These are phyloP conservation scores for Drosophila obscura DNA, from an alignment of 1,140 invertebrate species.

Conservation along the genomic window DNA sequence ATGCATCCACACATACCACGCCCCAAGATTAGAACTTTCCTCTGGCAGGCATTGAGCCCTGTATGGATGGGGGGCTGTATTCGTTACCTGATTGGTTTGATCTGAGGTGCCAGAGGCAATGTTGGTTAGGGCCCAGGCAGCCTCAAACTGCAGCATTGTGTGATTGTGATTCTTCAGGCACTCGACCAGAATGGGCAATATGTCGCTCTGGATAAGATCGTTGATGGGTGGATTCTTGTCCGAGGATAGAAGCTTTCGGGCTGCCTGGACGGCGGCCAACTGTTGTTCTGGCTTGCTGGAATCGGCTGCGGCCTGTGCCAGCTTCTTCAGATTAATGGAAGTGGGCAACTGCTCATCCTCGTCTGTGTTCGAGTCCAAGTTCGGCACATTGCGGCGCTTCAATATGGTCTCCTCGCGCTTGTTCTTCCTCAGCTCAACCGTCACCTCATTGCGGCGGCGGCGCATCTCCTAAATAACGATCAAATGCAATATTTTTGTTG, in stretches of 20 bases:
- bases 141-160: slow-evolving; percentile 98
- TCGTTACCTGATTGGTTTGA: slow-evolving; percentile 91
- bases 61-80: background rate
- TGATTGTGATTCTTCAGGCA: slow-evolving; percentile 95
- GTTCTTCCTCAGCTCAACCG: slow-evolving; percentile 97
- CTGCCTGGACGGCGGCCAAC: slow-evolving; percentile 92
- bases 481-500: background rate
- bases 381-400: slow-evolving; percentile 97
- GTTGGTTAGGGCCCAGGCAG: slow-evolving; percentile 99
- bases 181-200: slow-evolving; percentile 96
- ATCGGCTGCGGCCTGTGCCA: slow-evolving; percentile 90
- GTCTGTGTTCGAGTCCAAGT: slow-evolving; percentile 92
- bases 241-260: slow-evolving; percentile 96
- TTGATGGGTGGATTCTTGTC: slow-evolving; percentile 99
- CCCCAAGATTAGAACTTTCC: too few species aligned
- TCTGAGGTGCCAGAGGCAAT: slow-evolving; percentile 98
- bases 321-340: slow-evolving; percentile 84
- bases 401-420: slow-evolving; percentile 98
- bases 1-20: background rate
- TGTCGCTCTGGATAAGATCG: slow-evolving; percentile 95
- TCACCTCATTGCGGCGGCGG: slow-evolving; percentile 96
- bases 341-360: slow-evolving; percentile 88
- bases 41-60: too few species aligned
- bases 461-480: slow-evolving; percentile 92
- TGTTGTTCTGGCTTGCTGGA: slow-evolving; percentile 88